Conservation (phyloP, 2,113 vertebrate species). For the Pituophis catenifer region DNA sequence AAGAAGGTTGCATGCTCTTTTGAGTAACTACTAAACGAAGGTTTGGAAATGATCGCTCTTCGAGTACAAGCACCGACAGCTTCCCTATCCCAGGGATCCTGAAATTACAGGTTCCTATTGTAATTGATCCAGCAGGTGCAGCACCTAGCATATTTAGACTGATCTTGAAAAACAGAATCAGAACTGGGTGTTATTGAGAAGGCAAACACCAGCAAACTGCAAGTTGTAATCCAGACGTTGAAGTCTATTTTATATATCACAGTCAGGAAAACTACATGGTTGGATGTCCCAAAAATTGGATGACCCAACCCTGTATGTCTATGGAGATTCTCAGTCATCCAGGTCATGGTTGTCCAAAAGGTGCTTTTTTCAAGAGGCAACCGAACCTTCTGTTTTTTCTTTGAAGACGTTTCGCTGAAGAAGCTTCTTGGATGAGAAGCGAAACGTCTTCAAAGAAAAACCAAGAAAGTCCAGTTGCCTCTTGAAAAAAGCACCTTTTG, state of each 20-base stretch:
- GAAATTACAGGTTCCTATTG: not conserved
- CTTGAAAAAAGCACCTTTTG: too few relatives aligned
- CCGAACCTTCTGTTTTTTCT: too few relatives aligned
- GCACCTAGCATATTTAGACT: not conserved
- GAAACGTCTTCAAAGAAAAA: too few relatives aligned
- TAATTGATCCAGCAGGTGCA: not conserved
- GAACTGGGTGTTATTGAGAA: not conserved
- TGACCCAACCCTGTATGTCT: too few relatives aligned
- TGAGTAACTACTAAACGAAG: not conserved
- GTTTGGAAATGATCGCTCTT: not conserved
- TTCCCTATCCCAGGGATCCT: not conserved
- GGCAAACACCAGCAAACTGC: not conserved
- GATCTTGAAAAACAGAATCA: not conserved
- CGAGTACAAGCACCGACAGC: not conserved
- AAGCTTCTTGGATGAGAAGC: too few relatives aligned
- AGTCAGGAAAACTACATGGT: not conserved
- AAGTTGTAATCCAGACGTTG: not conserved
- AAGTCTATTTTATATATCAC: not conserved
- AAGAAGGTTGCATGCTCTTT: not conserved
- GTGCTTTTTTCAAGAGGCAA: too few relatives aligned
- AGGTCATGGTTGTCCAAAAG: too few relatives aligned
- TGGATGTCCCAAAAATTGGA: not conserved
- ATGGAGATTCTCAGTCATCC: too few relatives aligned
- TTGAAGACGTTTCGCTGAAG: too few relatives aligned
- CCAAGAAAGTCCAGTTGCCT: too few relatives aligned